Conservation (phyloP, 1,140 invertebrate genomes). For the Branchinecta lindahli region DNA sequence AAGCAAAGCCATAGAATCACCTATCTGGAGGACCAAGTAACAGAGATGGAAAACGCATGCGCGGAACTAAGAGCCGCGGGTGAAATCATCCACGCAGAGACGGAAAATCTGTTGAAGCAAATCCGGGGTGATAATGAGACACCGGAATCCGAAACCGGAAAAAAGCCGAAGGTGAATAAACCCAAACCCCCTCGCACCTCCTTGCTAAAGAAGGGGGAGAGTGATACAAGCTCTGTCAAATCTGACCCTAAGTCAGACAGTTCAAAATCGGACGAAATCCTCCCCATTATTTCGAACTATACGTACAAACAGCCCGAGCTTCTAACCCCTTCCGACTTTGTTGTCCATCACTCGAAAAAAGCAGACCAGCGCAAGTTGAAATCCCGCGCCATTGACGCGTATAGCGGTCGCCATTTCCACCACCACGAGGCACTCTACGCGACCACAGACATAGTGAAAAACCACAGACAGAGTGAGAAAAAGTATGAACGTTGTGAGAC, state of each 20-base stretch:
- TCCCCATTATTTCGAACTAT: not conserved
- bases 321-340: not conserved
- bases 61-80: not conserved
- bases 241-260: not conserved
- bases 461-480: not conserved
- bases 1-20: not conserved
- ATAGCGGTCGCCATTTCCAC: not conserved
- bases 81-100: not conserved
- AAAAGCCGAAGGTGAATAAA: not conserved
- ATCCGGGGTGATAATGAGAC: not conserved
- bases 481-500: not conserved
- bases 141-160: not conserved
- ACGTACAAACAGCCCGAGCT: not conserved
- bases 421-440: constrained; percentile 2
- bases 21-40: not conserved
- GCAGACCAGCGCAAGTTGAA: not conserved
- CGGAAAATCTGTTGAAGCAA: not conserved
- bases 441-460: not conserved
- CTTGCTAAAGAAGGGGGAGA: not conserved
- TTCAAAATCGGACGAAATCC: not conserved
- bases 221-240: constrained; percentile 3
- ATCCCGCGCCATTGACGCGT: not conserved
- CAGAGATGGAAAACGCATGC: not conserved
- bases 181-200: not conserved
- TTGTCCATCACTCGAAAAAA: not conserved